Evolutionary conservation across 2,797 vertebrate genomes (phyloP), one percentile per base, ranked within the genome.

Genomic region (Myiothlypis chrysogaster): DNA sequence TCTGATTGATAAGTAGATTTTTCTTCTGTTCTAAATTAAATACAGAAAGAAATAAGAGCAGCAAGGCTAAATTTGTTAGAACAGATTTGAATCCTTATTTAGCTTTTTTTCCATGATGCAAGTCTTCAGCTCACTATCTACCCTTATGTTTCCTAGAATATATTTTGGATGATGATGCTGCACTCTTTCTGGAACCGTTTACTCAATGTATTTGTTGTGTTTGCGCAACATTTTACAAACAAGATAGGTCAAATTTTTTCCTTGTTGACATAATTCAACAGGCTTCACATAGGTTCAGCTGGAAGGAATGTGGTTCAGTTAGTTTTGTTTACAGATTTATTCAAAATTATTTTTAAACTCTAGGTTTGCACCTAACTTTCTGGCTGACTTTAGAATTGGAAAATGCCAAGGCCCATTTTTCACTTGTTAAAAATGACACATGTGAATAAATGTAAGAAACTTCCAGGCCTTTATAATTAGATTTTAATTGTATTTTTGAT

Each of bases 11-110:
- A 41, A 57, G 14, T 24, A 53, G 46, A 80, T 81, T 91, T 85
- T 87, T 30, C 8, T 81, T 60, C 75, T 85, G 30, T 65, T 59
- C 35, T 91, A 59, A 83, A 72, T 66, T 57, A 83, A 63, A 49
- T 12, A 43, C 39, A 73, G 46, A 77, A 89, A 89, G 20, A 92
- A 93, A 53, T 66, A 83, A 89, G 61, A 95, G 71, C 82, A 90
- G 43, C 25, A 75, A 89, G 34, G 46, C 65, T 83, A 41, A 71
- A 77, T 79, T n/a, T 61, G 22, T 37, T 53, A 72, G n/a, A 91
- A 61, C 55, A 96, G 60, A 88, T 90, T 41, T 90, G 39, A 71
- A 68, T 89, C 69, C 41, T 64, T 86, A 78, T 86, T 96, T 95
- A 94, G 75, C 49, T 43, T 69, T 76, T 57, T 80, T 86, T 65